A percentile compares a stretch with the other conserved stretches of the same genome.
Evolutionary conservation across 2,888 invertebrate species (phyloP).

Genomic region (Drosophila ustulata): DNA sequence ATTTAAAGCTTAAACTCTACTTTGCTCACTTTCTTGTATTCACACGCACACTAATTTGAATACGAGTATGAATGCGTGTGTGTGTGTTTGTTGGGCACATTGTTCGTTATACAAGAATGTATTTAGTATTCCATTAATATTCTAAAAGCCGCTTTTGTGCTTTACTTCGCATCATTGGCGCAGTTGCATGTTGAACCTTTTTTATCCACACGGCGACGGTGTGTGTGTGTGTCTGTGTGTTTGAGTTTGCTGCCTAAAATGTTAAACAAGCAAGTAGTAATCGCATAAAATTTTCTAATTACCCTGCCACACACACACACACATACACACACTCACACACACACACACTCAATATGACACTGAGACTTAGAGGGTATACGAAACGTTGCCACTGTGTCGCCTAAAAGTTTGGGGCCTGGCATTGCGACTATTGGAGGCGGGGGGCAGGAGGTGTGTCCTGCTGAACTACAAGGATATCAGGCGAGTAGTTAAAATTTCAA

Average conservation of each 20-base stretch:
- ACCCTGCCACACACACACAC: constrained; percentile 54
- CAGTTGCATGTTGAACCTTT: constrained; percentile 54
- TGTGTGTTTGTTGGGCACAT: constrained; percentile 34
- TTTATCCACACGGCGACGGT: constrained; percentile 25
- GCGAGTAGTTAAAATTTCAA: constrained; percentile 66
- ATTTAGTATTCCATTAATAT: constrained; percentile 83
- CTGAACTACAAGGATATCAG: constrained; percentile 35
- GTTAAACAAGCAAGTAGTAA: constrained; percentile 65
- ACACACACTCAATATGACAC: neutral
- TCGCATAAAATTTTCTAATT: constrained; percentile 82
- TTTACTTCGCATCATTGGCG: constrained; percentile 71
- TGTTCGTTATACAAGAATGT: constrained; percentile 48
- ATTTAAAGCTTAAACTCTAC: constrained; percentile 3
- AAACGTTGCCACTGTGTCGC: constrained; percentile 35
- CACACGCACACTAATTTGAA: neutral
- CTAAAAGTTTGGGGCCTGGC: neutral
- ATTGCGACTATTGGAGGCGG: neutral
- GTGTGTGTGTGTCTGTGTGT: constrained; percentile 16
- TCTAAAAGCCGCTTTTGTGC: constrained; percentile 81
- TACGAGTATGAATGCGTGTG: constrained; percentile 2
- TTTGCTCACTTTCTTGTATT: constrained; percentile 8
- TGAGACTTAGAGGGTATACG: constrained; percentile 1
- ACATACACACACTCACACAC: neutral
- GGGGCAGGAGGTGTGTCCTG: neutral
- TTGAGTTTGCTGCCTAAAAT: constrained; percentile 43